phyloP scores from a whole-genome alignment of 2,888 invertebrate genomes.

The Eueremaeus valkanovi region DNA sequence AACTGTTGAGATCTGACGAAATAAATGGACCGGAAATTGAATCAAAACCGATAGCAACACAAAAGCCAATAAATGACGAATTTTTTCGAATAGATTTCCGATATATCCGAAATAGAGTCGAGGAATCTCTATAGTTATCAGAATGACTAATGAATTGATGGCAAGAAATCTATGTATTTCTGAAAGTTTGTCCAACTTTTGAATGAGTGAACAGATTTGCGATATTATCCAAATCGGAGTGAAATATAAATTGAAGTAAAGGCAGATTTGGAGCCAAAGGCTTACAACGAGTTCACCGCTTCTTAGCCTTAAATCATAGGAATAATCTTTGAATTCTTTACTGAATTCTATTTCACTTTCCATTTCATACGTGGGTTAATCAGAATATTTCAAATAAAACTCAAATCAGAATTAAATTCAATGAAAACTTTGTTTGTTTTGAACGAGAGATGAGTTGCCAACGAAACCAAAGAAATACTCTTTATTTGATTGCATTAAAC shows the following conservation, averaged over 20 bases:
- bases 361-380: background rate
- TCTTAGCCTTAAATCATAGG: background rate
- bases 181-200: background rate
- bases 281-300: background rate
- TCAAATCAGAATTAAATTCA: too few relatives aligned
- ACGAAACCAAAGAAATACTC: too few relatives aligned
- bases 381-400: too few relatives aligned
- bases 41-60: slow-evolving; percentile 10
- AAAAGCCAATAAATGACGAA: background rate
- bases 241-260: slow-evolving; percentile 1
- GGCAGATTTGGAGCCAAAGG: background rate
- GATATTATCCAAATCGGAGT: slow-evolving; percentile 7
- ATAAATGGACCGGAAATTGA: slow-evolving; percentile 12
- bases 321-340: background rate
- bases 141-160: background rate
- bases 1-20: background rate
- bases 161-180: background rate
- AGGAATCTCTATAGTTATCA: slow-evolving; percentile 8
- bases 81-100: background rate
- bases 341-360: background rate
- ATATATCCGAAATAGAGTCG: slow-evolving; percentile 14
- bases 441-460: too few relatives aligned
- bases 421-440: too few relatives aligned
- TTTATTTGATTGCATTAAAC: too few relatives aligned
- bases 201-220: background rate